Evolutionary conservation across 2,888 invertebrate genomes (phyloP).

Genomic region (Lutraria lutraria): DNA sequence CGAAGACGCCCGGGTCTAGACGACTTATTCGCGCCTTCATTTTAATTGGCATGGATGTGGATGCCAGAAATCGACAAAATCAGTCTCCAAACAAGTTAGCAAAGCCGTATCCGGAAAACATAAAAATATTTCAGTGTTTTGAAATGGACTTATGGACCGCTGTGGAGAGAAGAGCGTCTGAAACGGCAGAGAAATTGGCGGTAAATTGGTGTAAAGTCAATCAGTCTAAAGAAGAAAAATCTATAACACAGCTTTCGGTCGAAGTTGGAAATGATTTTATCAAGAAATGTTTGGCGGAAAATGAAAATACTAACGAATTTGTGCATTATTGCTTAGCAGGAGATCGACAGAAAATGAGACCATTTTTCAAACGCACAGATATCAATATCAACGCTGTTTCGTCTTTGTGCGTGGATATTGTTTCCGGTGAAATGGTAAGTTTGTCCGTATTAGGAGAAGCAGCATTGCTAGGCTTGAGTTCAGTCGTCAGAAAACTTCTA

Average conservation of each 20-base stretch:
- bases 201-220: slow-evolving; percentile 55
- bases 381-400: slow-evolving; percentile 39
- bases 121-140: slow-evolving; percentile 27
- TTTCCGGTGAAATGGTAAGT: slow-evolving; percentile 28
- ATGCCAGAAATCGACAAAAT: slow-evolving; percentile 23
- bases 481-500: slow-evolving; percentile 49
- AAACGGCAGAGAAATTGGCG: slow-evolving; percentile 15
- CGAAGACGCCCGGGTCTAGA: slow-evolving; percentile 24
- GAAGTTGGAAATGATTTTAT: slow-evolving; percentile 19
- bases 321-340: slow-evolving; percentile 54
- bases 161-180: slow-evolving; percentile 31
- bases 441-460: slow-evolving; percentile 56
- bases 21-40: slow-evolving; percentile 52
- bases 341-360: slow-evolving; percentile 48
- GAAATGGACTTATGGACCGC: slow-evolving; percentile 56
- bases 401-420: slow-evolving; percentile 30
- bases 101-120: slow-evolving; percentile 38
- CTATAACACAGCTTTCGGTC: slow-evolving; percentile 34
- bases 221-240: slow-evolving; percentile 22
- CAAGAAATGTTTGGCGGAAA: not conserved
- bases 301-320: slow-evolving; percentile 29
- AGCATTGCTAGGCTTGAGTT: slow-evolving; percentile 43
- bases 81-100: slow-evolving; percentile 39
- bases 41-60: slow-evolving; percentile 57
- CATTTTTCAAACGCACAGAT: slow-evolving; percentile 41